Percentiles rank a stretch among this genome's conserved stretches.
Evolutionary conservation across 2,797 vertebrate species (phyloP).

Genomic region (Hephaestus fuliginosus): DNA sequence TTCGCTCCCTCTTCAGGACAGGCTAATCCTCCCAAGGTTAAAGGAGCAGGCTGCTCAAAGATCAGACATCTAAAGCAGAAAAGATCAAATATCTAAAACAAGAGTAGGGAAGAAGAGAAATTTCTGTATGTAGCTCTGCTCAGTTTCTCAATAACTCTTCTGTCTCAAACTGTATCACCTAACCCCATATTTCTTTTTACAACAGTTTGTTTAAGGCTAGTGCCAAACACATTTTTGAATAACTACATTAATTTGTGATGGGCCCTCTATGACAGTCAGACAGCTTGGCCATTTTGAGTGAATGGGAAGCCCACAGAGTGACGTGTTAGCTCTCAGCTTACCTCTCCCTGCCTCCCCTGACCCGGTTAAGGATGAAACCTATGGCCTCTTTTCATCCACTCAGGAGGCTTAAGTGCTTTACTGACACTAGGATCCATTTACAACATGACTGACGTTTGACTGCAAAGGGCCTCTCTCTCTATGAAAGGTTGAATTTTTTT

Average conservation of each 20-base stretch:
- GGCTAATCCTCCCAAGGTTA: constrained; percentile 65
- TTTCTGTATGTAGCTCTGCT: neutral
- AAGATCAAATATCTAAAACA: constrained; percentile 28
- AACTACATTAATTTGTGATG: neutral
- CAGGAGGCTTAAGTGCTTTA: constrained; percentile 69
- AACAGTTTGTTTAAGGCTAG: neutral
- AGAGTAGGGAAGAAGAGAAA: neutral
- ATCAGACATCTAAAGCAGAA: constrained; percentile 40
- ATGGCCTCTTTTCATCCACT: constrained; percentile 61
- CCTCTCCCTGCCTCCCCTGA: constrained; percentile 42
- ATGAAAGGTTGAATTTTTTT: neutral
- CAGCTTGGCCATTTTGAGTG: constrained; percentile 20
- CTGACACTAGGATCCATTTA: constrained; percentile 69
- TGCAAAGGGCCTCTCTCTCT: neutral
- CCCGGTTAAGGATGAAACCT: constrained; percentile 57
- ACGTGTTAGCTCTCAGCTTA: constrained; percentile 45
- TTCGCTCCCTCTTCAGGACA: constrained; percentile 40
- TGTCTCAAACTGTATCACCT: neutral
- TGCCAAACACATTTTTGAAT: neutral
- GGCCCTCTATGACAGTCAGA: neutral
- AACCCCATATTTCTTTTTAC: neutral
- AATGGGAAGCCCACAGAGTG: constrained; percentile 33
- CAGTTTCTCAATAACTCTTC: neutral
- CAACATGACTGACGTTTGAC: constrained; percentile 45
- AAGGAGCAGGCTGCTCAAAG: constrained; percentile 39